These are phyloP conservation scores for Coleophora deauratella DNA, from an alignment of 2,888 invertebrate species.

Conservation along the genomic window DNA sequence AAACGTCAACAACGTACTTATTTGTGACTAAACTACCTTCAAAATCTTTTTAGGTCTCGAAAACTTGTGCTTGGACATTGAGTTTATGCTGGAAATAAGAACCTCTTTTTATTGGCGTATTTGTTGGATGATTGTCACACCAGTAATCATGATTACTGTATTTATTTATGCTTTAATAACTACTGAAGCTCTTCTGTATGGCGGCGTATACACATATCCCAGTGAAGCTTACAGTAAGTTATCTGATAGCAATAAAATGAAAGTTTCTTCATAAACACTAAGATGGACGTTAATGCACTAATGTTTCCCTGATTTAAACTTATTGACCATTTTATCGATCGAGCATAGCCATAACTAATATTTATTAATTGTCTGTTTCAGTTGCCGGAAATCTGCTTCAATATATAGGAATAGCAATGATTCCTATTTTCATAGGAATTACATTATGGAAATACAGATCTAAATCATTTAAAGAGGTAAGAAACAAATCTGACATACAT, in stretches of 20 bases:
- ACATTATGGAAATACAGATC: conserved; percentile 53
- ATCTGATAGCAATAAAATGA: no score
- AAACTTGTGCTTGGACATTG: conserved; percentile 75
- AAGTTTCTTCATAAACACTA: no score
- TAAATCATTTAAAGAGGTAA: conserved; percentile 34
- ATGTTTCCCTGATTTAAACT: no score
- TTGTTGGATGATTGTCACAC: conserved; percentile 85
- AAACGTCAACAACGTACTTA: no score
- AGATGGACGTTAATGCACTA: no score
- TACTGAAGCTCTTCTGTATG: conserved; percentile 76
- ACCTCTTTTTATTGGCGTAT: conserved; percentile 83
- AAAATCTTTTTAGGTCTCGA: conserved; percentile 55
- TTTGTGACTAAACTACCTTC: no score
- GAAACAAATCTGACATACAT: conserved; percentile 6
- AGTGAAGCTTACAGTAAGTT: conserved; percentile 74
- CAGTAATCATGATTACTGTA: conserved; percentile 79
- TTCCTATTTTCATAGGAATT: conserved; percentile 47
- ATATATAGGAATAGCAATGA: conserved; percentile 51
- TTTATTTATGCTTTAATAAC: conserved; percentile 81
- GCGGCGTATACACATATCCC: conserved; percentile 73
- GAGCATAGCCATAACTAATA: no score
- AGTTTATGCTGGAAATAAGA: conserved; percentile 84
- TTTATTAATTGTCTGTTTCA: conserved; percentile 29
- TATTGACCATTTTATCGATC: no score
- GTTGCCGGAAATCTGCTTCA: conserved; percentile 52